Evolutionary conservation across 2,888 invertebrate genomes (phyloP).

Genomic region (Lymantria dispar): DNA sequence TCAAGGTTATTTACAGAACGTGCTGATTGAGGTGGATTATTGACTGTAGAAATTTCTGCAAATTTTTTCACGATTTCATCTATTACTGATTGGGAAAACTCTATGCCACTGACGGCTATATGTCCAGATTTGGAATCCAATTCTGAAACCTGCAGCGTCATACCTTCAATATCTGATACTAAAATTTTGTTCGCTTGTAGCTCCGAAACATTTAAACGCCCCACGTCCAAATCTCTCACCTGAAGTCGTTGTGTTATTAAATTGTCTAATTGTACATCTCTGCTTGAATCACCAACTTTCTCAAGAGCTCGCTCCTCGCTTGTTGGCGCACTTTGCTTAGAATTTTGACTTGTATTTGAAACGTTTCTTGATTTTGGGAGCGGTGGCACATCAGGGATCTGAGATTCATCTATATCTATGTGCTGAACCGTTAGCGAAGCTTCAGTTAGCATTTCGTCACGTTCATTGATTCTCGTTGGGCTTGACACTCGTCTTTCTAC

Average conservation of each 20-base stretch:
- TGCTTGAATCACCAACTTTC: slow-evolving; percentile 53
- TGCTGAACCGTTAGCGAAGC: slow-evolving; percentile 86
- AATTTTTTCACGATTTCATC: slow-evolving; percentile 84
- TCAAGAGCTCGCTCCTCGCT: slow-evolving; percentile 57
- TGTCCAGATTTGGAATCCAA: slow-evolving; percentile 87
- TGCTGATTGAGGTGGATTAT: slow-evolving; percentile 22
- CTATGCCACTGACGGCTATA: slow-evolving; percentile 85
- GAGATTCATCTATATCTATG: slow-evolving; percentile 79
- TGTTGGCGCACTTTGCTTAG: slow-evolving; percentile 37
- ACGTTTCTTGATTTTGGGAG: slow-evolving; percentile 60
- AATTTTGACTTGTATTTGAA: slow-evolving; percentile 31
- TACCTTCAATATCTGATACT: slow-evolving; percentile 91
- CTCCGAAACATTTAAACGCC: slow-evolving; percentile 89
- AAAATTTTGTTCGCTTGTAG: slow-evolving; percentile 90
- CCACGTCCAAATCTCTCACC: slow-evolving; percentile 89
- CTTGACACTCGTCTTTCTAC: slow-evolving; percentile 84
- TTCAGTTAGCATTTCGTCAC: slow-evolving; percentile 84
- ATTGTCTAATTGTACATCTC: slow-evolving; percentile 71
- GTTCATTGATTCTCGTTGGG: slow-evolving; percentile 82
- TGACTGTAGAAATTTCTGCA: slow-evolving; percentile 67
- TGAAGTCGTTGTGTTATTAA: slow-evolving; percentile 85
- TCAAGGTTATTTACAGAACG: slow-evolving; percentile 27
- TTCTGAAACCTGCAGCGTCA: slow-evolving; percentile 87
- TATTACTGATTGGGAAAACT: slow-evolving; percentile 86
- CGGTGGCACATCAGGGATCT: slow-evolving; percentile 70